phyloP scores from a whole-genome alignment of 2,797 vertebrate species.

The Otolemur crassicaudatus region DNA sequence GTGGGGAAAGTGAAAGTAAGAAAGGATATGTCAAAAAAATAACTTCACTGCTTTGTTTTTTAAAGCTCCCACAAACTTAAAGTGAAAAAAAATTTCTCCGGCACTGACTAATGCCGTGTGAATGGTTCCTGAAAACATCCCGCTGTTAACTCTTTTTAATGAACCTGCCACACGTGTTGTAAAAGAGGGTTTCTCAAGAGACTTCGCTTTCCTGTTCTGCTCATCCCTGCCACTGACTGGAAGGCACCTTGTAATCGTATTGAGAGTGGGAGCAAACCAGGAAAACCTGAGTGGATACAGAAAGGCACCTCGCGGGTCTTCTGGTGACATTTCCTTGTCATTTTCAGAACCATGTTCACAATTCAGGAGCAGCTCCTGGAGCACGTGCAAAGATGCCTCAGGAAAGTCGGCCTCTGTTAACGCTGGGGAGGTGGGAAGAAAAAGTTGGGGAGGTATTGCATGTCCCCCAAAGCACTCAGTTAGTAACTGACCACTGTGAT shows the following conservation, averaged over 20 bases:
- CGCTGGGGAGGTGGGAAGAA: not conserved
- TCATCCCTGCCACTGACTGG: constrained; percentile 35
- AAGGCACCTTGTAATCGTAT: constrained; percentile 37
- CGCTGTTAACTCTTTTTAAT: constrained; percentile 27
- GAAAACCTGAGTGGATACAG: not conserved
- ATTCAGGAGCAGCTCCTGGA: constrained; percentile 15
- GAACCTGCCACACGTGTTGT: not conserved
- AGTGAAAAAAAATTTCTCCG: not conserved
- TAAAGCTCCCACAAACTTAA: constrained; percentile 23
- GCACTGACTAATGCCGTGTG: not conserved
- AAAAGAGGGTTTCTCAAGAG: constrained; percentile 25
- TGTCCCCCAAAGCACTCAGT: not conserved
- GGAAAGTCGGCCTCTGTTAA: constrained; percentile 37
- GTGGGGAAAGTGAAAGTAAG: constrained; percentile 24
- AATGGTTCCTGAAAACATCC: not conserved
- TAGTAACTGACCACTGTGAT: not conserved
- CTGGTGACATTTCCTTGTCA: not conserved
- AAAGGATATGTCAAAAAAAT: constrained; percentile 28
- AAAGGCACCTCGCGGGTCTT: not conserved
- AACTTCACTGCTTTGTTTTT: constrained; percentile 25
- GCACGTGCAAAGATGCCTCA: not conserved
- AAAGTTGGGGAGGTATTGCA: not conserved
- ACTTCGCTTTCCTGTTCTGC: constrained; percentile 5
- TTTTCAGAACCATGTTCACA: constrained; percentile 35
- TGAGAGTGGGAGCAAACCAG: constrained; percentile 29